These are phyloP conservation scores for Ptychochromis oligacanthus DNA, from an alignment of 2,113 vertebrate species.

Conservation along the genomic window DNA sequence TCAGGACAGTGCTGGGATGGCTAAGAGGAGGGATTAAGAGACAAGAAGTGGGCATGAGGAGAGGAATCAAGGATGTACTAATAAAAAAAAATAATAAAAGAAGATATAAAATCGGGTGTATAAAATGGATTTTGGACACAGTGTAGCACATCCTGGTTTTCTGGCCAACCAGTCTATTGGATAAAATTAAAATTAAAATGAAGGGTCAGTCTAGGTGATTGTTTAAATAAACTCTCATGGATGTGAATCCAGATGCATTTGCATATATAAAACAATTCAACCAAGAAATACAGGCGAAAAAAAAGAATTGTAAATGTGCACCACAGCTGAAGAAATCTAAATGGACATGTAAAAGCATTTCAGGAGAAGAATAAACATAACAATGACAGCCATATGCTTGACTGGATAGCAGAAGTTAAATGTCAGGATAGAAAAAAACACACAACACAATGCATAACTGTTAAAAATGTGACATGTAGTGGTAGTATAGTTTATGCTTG, in stretches of 20 bases:
- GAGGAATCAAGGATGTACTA: neutral
- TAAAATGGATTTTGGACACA: neutral
- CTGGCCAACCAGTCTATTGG: neutral
- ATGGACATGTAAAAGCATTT: neutral
- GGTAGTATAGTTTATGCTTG: neutral
- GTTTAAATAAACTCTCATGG: neutral
- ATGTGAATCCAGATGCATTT: neutral
- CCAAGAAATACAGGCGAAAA: neutral
- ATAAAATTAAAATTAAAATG: neutral
- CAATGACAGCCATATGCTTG: neutral
- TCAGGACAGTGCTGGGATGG: neutral
- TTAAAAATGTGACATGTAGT: neutral
- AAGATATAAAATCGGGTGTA: neutral
- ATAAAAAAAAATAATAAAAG: neutral
- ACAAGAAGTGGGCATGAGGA: neutral
- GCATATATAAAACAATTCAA: neutral
- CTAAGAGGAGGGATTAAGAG: neutral
- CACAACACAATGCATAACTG: neutral
- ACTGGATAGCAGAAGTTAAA: conserved; percentile 12
- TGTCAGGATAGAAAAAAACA: neutral
- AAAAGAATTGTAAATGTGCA: neutral
- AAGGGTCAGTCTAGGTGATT: neutral
- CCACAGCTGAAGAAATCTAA: conserved; percentile 4
- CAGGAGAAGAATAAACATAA: neutral
- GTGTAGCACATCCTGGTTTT: neutral